These are phyloP conservation scores for Drosophila busckii DNA, from an alignment of 1,140 invertebrate species.

Conservation along the genomic window DNA sequence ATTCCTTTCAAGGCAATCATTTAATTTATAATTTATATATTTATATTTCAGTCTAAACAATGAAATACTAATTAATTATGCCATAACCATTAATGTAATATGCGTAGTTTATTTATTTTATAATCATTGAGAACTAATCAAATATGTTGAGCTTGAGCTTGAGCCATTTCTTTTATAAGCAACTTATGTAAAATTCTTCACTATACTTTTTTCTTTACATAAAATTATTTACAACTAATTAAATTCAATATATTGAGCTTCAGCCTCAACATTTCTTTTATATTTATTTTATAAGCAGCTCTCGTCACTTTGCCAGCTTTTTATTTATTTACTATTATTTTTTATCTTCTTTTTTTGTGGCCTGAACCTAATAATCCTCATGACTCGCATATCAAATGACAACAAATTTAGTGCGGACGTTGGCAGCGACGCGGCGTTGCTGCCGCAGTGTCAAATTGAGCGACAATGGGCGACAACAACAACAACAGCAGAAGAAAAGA, in stretches of 20 bases:
- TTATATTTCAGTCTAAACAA: no score
- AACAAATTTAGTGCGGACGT: conserved; percentile 71
- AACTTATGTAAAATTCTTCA: conserved; percentile 24
- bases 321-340: neutral
- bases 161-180: neutral
- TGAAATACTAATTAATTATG: neutral
- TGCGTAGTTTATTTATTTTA: neutral
- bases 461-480: conserved; percentile 62
- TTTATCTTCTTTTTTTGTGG: conserved; percentile 27
- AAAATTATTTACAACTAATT: conserved; percentile 1
- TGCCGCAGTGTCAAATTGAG: conserved; percentile 68
- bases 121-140: no score
- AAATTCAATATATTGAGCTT: neutral
- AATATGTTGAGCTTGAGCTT: neutral
- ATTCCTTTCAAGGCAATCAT: no score
- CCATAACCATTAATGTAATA: neutral
- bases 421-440: conserved; percentile 26
- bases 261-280: neutral
- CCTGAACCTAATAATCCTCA: conserved; percentile 75
- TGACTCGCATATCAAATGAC: conserved; percentile 77
- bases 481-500: conserved; percentile 1
- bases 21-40: no score
- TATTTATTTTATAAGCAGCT: conserved; percentile 3
- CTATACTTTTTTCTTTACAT: conserved; percentile 25
- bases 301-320: conserved; percentile 46